phyloP scores from a whole-genome alignment of 1,140 invertebrate genomes.

The Lasioglossum albipes region DNA sequence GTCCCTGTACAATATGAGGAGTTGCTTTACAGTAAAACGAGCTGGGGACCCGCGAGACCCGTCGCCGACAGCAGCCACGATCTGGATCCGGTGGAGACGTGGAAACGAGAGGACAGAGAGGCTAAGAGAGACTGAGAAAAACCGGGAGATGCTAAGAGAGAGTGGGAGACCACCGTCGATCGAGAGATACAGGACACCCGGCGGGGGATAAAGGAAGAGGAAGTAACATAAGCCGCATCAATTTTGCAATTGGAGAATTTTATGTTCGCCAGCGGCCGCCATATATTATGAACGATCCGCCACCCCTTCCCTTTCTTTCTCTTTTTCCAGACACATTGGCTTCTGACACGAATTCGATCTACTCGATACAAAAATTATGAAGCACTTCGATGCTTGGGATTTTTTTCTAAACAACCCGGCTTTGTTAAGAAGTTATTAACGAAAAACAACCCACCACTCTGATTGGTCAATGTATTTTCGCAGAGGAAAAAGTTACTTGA shows the following conservation, averaged over 20 bases:
- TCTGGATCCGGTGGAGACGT: neutral
- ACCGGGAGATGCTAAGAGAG: too few relatives aligned
- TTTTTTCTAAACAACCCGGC: too few relatives aligned
- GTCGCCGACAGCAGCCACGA: conserved; percentile 23
- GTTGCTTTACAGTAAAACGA: conserved; percentile 79
- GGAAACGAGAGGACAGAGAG: conserved; percentile 1
- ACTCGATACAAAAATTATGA: neutral
- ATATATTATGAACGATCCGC: conserved; percentile 77
- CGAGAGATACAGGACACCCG: neutral
- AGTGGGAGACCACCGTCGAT: neutral
- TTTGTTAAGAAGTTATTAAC: too few relatives aligned
- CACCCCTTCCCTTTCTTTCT: conserved; percentile 19
- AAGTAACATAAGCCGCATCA: conserved; percentile 79
- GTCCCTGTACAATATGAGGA: conserved; percentile 80
- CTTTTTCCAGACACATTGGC: too few relatives aligned
- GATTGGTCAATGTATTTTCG: too few relatives aligned
- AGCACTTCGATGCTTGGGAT: too few relatives aligned
- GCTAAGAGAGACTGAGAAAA: too few relatives aligned
- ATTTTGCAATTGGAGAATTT: conserved; percentile 82
- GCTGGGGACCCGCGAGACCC: conserved; percentile 76
- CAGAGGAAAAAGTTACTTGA: too few relatives aligned
- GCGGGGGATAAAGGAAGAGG: conserved; percentile 39
- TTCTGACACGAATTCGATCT: conserved; percentile 15
- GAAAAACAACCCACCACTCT: too few relatives aligned
- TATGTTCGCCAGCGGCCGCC: conserved; percentile 73